Evolutionary conservation across 2,797 vertebrate species (phyloP).

Genomic region (Champsocephalus esox): DNA sequence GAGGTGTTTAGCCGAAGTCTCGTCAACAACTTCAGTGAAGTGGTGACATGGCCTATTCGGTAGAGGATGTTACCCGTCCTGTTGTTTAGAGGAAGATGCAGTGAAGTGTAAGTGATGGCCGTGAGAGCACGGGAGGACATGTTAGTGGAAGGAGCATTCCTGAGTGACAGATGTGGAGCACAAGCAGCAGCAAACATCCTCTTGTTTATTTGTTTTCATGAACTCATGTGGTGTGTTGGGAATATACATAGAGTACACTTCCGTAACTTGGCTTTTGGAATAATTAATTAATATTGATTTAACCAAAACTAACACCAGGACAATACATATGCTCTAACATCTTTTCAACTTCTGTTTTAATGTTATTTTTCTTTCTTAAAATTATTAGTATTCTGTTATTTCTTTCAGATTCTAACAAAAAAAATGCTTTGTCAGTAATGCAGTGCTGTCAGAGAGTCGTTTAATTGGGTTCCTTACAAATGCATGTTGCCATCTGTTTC

Average conservation of each 20-base stretch:
- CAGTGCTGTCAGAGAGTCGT: constrained; percentile 31
- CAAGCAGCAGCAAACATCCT: constrained; percentile 56
- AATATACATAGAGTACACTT: not conserved
- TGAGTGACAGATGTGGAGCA: constrained; percentile 66
- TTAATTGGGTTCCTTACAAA: constrained; percentile 33
- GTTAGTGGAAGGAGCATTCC: constrained; percentile 81
- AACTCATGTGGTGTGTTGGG: constrained; percentile 14
- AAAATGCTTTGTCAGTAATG: constrained; percentile 14
- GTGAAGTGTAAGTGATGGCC: constrained; percentile 61
- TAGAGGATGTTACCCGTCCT: constrained; percentile 21
- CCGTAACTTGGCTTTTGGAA: not conserved
- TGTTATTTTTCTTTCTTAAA: constrained; percentile 12
- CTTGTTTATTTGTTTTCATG: constrained; percentile 1
- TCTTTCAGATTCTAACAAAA: constrained; percentile 10
- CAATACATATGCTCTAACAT: not conserved
- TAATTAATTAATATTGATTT: not conserved
- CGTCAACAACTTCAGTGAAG: constrained; percentile 15
- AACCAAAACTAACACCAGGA: not conserved
- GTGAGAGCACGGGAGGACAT: constrained; percentile 74
- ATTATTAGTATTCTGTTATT: constrained; percentile 16
- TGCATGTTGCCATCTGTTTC: constrained; percentile 62
- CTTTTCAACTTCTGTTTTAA: not conserved
- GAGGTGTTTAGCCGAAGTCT: constrained; percentile 4
- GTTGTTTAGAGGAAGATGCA: constrained; percentile 44
- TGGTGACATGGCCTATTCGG: constrained; percentile 18